phyloP scores from a whole-genome alignment of 2,888 invertebrate genomes.

The Clepsis dumicolana region DNA sequence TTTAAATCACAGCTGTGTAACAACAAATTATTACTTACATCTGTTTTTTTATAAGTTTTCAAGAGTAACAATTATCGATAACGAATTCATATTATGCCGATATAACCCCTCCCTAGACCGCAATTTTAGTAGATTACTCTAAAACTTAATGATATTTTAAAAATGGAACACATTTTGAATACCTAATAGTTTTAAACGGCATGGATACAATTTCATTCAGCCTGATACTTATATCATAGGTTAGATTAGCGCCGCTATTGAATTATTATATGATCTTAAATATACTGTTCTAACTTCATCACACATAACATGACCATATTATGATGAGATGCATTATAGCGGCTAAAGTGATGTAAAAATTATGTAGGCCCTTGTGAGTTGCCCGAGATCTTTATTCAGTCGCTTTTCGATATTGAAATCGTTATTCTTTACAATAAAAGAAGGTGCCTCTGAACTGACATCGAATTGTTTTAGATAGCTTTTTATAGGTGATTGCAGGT shows the following conservation, averaged over 20 bases:
- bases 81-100: slow-evolving; percentile 6
- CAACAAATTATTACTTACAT: neutral
- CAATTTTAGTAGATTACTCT: slow-evolving; percentile 22
- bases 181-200: slow-evolving; percentile 14
- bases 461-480: neutral
- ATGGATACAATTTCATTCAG: slow-evolving; percentile 42
- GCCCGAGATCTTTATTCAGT: slow-evolving; percentile 69
- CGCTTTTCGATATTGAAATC: slow-evolving; percentile 42
- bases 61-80: neutral
- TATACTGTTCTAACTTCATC: neutral
- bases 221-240: slow-evolving; percentile 34
- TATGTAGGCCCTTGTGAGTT: slow-evolving; percentile 57
- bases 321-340: neutral
- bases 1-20: slow-evolving; percentile 2
- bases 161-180: slow-evolving; percentile 49
- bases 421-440: slow-evolving; percentile 7
- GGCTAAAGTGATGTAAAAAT: slow-evolving; percentile 30
- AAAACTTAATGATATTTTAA: slow-evolving; percentile 40
- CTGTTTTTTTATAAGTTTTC: no score
- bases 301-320: neutral
- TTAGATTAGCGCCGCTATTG: neutral
- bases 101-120: slow-evolving; percentile 19
- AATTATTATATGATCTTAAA: neutral
- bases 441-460: neutral
- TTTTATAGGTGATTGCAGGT: no score